A percentile compares a stretch with the other conserved stretches of the same genome.
phyloP scores from a whole-genome alignment of 2,888 invertebrate species.

The Dugesia japonica region DNA sequence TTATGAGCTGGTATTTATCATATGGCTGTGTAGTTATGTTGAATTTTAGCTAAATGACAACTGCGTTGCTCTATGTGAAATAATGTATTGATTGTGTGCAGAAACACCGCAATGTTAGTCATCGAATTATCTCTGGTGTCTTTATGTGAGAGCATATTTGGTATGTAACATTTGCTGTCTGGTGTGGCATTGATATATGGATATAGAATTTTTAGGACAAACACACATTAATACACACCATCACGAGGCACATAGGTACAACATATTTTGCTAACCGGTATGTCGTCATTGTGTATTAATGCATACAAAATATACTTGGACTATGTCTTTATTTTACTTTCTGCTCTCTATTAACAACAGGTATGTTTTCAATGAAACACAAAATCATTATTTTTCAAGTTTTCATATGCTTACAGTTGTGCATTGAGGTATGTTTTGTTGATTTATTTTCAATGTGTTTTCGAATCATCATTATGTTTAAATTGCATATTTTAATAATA shows the following conservation, averaged over 20 bases:
- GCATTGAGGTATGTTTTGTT: constrained; percentile 20
- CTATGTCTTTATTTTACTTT: constrained; percentile 10
- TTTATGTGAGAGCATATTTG: constrained; percentile 2
- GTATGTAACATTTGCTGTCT: neutral
- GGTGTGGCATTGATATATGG: neutral
- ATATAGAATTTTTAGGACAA: neutral
- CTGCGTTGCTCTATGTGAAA: neutral
- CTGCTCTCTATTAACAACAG: neutral
- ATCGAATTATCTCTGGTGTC: constrained; percentile 1
- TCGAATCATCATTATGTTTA: neutral
- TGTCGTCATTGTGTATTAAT: neutral
- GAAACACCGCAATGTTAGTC: neutral
- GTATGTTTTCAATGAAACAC: constrained; percentile 11
- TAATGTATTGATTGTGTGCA: neutral
- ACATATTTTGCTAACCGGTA: neutral
- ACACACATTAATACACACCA: neutral
- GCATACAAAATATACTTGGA: neutral
- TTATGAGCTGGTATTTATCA: constrained; percentile 13
- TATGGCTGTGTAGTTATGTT: neutral
- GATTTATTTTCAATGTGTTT: neutral
- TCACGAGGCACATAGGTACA: neutral
- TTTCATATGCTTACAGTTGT: constrained; percentile 7
- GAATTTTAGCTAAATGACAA: neutral
- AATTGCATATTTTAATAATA: neutral
- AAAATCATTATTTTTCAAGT: constrained; percentile 16